A percentile compares a stretch with the other conserved stretches of the same genome.
Conservation (phyloP, 1,140 invertebrate genomes). For the Capitella teleta region DNA sequence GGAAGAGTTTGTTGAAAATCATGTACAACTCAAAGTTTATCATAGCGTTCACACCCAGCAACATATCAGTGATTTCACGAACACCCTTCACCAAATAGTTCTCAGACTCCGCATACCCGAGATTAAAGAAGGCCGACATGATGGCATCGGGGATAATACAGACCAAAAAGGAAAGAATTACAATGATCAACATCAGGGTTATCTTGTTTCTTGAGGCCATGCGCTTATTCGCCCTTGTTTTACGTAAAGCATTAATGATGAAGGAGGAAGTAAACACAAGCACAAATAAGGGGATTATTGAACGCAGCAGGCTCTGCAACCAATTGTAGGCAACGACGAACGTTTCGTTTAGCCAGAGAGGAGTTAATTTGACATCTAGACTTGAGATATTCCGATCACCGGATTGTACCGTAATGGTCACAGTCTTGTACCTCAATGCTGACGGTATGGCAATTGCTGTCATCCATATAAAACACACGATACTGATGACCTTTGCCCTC, state of each 20-base stretch:
- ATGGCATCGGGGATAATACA: conserved; percentile 12
- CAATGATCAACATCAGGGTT: conserved; percentile 11
- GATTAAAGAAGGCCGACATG: conserved; percentile 7
- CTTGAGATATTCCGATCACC: conserved; percentile 11
- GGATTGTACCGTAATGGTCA: conserved; percentile 15
- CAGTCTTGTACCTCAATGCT: conserved; percentile 20
- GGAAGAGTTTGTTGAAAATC: conserved; percentile 8
- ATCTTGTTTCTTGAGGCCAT: conserved; percentile 9
- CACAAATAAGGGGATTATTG: conserved; percentile 5
- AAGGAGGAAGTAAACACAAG: conserved; percentile 4
- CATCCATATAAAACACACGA: conserved; percentile 22
- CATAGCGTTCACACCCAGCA: conserved; percentile 9
- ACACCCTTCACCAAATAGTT: conserved; percentile 11
- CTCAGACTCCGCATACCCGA: conserved; percentile 12
- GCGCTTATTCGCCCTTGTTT: conserved; percentile 7
- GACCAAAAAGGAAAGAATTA: conserved; percentile 9
- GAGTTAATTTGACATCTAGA: conserved; percentile 22
- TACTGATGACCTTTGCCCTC: conserved; percentile 19
- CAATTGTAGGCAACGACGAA: conserved; percentile 9
- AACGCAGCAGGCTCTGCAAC: conserved; percentile 8
- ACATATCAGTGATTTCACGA: conserved; percentile 12
- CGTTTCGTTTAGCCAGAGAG: conserved; percentile 14
- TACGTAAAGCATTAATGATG: conserved; percentile 9
- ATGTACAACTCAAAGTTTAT: conserved; percentile 11
- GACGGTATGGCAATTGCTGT: conserved; percentile 25